These are phyloP conservation scores for Drosophila sulfurigaster DNA, from an alignment of 1,140 invertebrate genomes.

Conservation along the genomic window DNA sequence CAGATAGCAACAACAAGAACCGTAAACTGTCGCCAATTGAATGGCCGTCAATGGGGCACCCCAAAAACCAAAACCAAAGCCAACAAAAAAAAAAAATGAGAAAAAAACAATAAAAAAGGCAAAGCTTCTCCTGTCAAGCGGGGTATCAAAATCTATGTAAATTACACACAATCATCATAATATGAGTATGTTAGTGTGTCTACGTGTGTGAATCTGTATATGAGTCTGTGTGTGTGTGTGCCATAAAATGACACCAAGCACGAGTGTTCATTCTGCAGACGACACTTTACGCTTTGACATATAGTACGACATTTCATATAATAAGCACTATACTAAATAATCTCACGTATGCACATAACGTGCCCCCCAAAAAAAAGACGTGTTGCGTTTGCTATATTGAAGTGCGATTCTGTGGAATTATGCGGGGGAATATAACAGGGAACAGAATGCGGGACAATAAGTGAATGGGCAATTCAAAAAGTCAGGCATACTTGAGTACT, in stretches of 20 bases:
- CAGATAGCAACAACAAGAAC: slow-evolving; percentile 6
- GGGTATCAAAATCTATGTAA: slow-evolving; percentile 79
- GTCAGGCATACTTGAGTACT: too few relatives aligned
- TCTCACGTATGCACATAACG: slow-evolving; percentile 21
- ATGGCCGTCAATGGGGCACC: slow-evolving; percentile 66
- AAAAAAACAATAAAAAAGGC: slow-evolving; percentile 31
- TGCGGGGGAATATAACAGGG: too few relatives aligned
- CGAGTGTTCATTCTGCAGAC: slow-evolving; percentile 48
- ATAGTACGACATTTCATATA: slow-evolving; percentile 49
- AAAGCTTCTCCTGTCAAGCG: slow-evolving; percentile 33
- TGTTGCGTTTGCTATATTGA: slow-evolving; percentile 12
- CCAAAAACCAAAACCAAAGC: slow-evolving; percentile 20
- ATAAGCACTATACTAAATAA: slow-evolving; percentile 28
- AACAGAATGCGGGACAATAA: not conserved
- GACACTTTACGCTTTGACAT: slow-evolving; percentile 65
- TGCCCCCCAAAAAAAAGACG: slow-evolving; percentile 4
- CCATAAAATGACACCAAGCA: slow-evolving; percentile 72
- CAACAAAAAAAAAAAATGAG: slow-evolving; percentile 7
- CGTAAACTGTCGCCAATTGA: slow-evolving; percentile 60
- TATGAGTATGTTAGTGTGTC: slow-evolving; percentile 40
- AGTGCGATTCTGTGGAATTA: slow-evolving; percentile 25
- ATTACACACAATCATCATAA: slow-evolving; percentile 77
- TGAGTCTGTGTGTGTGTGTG: slow-evolving; percentile 25
- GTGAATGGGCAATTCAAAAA: not conserved
- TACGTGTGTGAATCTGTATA: slow-evolving; percentile 19